Evolutionary conservation across 35 echinoderm and acorn worm genomes (phyloP).

Genomic region (Hemicentrotus pulcherrimus): DNA sequence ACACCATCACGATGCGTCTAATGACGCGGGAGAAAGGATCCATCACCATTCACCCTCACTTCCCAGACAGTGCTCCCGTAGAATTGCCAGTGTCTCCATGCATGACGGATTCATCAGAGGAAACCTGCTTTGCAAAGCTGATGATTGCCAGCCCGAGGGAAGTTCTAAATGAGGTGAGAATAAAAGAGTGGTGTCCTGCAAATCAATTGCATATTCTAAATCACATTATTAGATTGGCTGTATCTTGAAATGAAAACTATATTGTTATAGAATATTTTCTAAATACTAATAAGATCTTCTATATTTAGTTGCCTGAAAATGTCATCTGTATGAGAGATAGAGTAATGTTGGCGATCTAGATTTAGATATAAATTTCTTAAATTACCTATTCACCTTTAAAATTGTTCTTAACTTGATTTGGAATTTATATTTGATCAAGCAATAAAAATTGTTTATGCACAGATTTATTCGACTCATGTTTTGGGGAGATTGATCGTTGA

Average conservation of each 20-base stretch:
- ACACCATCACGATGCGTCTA: conserved; percentile 87
- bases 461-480: background rate
- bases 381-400: too few species aligned
- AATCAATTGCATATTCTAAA: background rate
- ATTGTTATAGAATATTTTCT: too few species aligned
- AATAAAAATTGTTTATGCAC: background rate
- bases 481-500: background rate
- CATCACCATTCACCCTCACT: conserved; percentile 68
- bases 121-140: conserved; percentile 81
- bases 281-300: too few species aligned
- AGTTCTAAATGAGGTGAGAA: conserved; percentile 64
- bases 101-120: conserved; percentile 35
- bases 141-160: conserved; percentile 70
- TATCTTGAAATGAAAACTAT: too few species aligned
- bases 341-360: too few species aligned
- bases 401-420: background rate
- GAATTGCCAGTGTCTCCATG: background rate
- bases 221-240: too few species aligned
- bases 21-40: conserved; percentile 98
- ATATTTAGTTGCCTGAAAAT: too few species aligned
- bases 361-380: too few species aligned
- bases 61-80: conserved; percentile 6
- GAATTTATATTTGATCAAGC: too few species aligned
- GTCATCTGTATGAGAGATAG: too few species aligned
- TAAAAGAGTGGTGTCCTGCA: background rate